Conservation (phyloP, 2,113 vertebrate species). For the Platichthys stellatus region DNA sequence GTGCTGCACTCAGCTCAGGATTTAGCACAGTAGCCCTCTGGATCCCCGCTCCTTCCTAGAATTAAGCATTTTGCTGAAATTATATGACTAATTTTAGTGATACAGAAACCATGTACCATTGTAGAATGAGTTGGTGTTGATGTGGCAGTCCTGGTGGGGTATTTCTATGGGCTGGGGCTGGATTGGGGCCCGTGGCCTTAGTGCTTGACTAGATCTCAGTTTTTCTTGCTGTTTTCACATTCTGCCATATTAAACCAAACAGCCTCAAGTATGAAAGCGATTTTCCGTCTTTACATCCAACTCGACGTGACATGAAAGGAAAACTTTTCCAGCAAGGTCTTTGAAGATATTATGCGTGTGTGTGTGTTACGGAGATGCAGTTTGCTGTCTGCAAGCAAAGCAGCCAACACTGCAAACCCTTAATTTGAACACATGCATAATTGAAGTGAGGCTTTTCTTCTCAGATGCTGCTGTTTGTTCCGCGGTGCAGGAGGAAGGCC, state of each 20-base stretch:
- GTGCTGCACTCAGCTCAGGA: too few species aligned
- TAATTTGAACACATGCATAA: slow-evolving; percentile 63
- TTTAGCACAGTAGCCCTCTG: too few species aligned
- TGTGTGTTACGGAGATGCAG: slow-evolving; percentile 2
- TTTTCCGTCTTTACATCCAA: slow-evolving; percentile 2
- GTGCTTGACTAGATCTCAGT: neutral
- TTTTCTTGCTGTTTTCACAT: neutral
- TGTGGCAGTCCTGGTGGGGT: neutral
- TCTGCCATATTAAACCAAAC: neutral
- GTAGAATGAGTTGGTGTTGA: neutral
- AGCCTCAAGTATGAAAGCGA: neutral
- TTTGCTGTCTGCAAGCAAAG: slow-evolving; percentile 40
- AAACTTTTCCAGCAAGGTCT: slow-evolving; percentile 10
- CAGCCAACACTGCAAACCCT: slow-evolving; percentile 34
- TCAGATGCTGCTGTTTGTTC: slow-evolving; percentile 46
- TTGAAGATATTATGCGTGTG: slow-evolving; percentile 7
- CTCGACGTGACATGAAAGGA: slow-evolving; percentile 22
- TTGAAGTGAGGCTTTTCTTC: slow-evolving; percentile 50
- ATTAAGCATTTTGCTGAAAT: neutral
- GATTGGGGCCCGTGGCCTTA: neutral
- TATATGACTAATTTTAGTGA: neutral
- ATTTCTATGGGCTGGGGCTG: neutral
- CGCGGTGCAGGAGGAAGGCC: slow-evolving; percentile 26
- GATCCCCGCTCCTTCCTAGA: neutral
- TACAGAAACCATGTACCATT: neutral